Evolutionary conservation across 2,797 vertebrate species (phyloP), one percentile per base, ranked within the genome.

Genomic region (Sebastes itinus): DNA sequence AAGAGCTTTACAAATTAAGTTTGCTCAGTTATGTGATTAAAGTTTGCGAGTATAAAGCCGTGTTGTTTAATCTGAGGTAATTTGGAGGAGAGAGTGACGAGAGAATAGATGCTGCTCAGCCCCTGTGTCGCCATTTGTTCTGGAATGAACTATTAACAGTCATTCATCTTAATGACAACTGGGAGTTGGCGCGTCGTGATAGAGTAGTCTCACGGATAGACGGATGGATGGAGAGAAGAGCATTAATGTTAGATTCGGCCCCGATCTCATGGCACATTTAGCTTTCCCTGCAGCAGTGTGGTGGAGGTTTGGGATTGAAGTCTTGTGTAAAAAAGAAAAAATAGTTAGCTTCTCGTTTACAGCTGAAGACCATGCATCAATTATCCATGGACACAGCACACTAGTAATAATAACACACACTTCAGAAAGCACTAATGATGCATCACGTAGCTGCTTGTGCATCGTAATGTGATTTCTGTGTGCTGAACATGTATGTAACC

Each of bases 1-100:
- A 80, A 68, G 3, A 25, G 38, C 61, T 13, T 4, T 0, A 22
- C 22, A 73, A 23, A 81, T 84, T 2, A 61, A 72, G 9, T 72
- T 56, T 55, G 42, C 52, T 81, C 55, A 33, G 63, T 71, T 80
- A 75, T 32, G 77, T 84, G 85, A 73, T 87, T 80, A 75, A 77
- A 60, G 75, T 82, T 70, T 69, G 70, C 75, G 77, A 70, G 80
- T 87, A 42, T 42, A 78, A 92, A 90, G 79, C 83, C 60, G 66
- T 87, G 84, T 89, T 90, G 89, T 87, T 92, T 92, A 91, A 92
- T 92, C 89, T 84, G 87, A 89, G 62, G 55, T 89, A 75, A 91
- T 88, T 87, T 88, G 30, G 63, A 77, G 78, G 64, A 32, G 72
- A 62, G 73, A 70, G 86, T 25, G 64, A 70, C 56, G 66, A 72